Evolutionary conservation across 2,113 vertebrate genomes (phyloP), one percentile per base, ranked within the genome.

Genomic region (Albula goreensis): DNA sequence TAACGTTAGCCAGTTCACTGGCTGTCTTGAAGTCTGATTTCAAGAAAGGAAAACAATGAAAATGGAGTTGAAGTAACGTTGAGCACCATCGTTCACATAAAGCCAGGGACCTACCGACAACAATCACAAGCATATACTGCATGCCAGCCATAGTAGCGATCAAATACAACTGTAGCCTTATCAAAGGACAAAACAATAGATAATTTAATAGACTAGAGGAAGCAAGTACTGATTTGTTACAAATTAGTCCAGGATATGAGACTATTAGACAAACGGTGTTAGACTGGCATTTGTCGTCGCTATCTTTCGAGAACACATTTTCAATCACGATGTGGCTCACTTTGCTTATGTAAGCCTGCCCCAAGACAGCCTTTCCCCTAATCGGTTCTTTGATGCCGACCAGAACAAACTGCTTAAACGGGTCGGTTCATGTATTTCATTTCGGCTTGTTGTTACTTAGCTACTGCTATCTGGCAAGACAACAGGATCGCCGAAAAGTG

Each of bases 291-390:
- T 66, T 41, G 53, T 79, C 19, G 53, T 49, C 41, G 84, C 60
- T 51, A 83, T 82, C 56, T 15, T 9, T 56, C 56, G 51, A 80
- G 80, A 85, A 80, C 13, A 50, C 81, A 56, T 83, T 88, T 85
- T 74, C 57, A 83, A 84, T 87, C 83, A 81, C 83, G 63, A 85
- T 88, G 87, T 85, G 81, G 81, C 80, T 81, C 86, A 86, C 83
- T 81, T 89, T 85, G 83, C 85, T 90, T 90, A 91, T 88, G 87
- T 90, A 91, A 91, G 87, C 85, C n/a, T 78, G 63, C 85, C 86
- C 49, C 63, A 48, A 88, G 82, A 82, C 87, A 82, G 81, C 80
- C 81, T 85, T 89, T 80, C 25, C 85, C 82, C 22, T 80, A 60
- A 84, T 88, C 86, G 86, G 60, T 81, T 88, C 63, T 86, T 84